These are phyloP conservation scores for Drosophila biarmipes DNA, from an alignment of 1,140 invertebrate genomes.

Conservation along the genomic window DNA sequence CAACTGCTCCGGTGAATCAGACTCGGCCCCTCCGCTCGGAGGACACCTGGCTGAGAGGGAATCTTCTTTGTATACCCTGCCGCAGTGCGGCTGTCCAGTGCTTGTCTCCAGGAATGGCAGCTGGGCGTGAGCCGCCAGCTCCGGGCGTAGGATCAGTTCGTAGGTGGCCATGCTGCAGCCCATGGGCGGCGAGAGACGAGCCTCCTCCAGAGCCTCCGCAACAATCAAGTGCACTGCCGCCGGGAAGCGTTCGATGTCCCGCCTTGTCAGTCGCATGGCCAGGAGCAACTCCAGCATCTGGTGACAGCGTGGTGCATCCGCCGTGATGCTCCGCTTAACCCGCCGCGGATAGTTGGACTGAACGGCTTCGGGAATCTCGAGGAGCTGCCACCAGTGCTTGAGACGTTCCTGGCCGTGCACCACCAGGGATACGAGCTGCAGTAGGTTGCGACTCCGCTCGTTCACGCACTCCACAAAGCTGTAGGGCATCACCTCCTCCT, in stretches of 20 bases:
- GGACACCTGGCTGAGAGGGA: constrained; percentile 70
- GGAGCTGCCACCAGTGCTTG: constrained; percentile 73
- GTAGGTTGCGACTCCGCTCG: constrained; percentile 88
- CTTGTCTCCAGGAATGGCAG: constrained; percentile 53
- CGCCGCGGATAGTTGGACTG: constrained; percentile 59
- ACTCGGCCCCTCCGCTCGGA: constrained; percentile 25
- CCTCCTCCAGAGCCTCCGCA: constrained; percentile 90
- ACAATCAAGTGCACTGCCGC: constrained; percentile 90
- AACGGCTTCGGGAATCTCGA: constrained; percentile 67
- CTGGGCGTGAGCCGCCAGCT: constrained; percentile 88
- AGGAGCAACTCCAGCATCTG: constrained; percentile 74
- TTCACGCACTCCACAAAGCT: constrained; percentile 90
- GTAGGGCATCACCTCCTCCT: constrained; percentile 86
- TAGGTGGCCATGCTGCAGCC: constrained; percentile 92
- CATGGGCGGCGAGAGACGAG: constrained; percentile 90
- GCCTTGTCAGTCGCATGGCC: constrained; percentile 87
- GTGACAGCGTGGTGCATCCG: constrained; percentile 59
- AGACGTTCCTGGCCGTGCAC: constrained; percentile 68
- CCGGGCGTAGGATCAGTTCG: constrained; percentile 91
- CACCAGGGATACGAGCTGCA: constrained; percentile 71
- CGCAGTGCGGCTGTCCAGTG: constrained; percentile 35
- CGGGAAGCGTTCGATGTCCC: constrained; percentile 91
- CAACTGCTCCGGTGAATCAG: constrained; percentile 43
- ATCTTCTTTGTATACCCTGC: constrained; percentile 70
- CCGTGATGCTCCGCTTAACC: constrained; percentile 64